Base-by-base conservation (phyloP, 1,140 invertebrate genomes). In the Platyscapa corneri region DNA sequence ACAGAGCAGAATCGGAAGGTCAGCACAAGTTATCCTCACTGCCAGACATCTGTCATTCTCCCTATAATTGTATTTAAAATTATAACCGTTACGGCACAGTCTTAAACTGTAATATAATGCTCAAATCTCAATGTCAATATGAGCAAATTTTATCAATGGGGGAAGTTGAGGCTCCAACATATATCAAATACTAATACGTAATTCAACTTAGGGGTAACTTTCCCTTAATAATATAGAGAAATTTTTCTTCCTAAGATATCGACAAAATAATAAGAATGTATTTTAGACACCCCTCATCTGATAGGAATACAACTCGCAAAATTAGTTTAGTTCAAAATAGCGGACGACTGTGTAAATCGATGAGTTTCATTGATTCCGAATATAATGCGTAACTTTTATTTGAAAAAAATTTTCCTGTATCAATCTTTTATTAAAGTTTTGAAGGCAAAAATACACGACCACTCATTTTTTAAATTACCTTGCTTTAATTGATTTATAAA, bases 51-150 rank as follows among this genome's bases (percentile, higher is more conserved):
- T 14, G 39, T 74, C 70, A 1, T 32, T 74, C 39, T 32, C 34
- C 67, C 37, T 34, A 23, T 72, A 39, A 72, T 72, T 67, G 65
- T 12, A 70, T 70, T 74, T 23, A 37, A 14, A 74, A 74, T 74
- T 39, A 74, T n/a, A 42, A 42, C 14, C 37, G 56, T 27, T 27
- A n/a, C 39, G 5, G 1, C 67, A n/a, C 18, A 74, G 37, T n/a
- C n/a, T 37, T 20, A 6, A 14, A 37, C 32, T 70, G 10, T 70
- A 6, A 23, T 39, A 70, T 70, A 34, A 23, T 20, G 20, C 67
- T 20, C 16, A 16, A 39, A 37, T 42, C 70, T 74, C 8, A 42
- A 74, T 37, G 70, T 42, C 70, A 27, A 42, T 74, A 39, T 14
- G 70, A 42, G 42, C 37, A 39, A 74, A 39, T 42, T 74, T 42